Percentiles rank a stretch among this genome's conserved stretches.
Conservation (phyloP, 1,140 invertebrate genomes). For the Eubasilissa regina region DNA sequence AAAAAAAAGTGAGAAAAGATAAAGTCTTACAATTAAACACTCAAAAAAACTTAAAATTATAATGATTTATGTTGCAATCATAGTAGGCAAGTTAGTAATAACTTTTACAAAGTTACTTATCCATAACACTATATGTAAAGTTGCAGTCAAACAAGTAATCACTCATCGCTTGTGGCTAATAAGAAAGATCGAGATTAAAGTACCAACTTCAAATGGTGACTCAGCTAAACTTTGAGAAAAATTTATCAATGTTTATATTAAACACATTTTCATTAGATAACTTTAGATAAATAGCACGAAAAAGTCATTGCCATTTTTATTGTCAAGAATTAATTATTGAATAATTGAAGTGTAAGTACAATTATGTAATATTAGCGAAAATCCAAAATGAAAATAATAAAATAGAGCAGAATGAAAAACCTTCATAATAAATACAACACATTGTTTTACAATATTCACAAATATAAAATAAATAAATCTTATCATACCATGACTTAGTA, state of each 20-base stretch:
- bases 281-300: not conserved
- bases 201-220: not conserved
- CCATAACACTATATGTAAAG: not conserved
- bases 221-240: not conserved
- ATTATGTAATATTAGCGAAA: not conserved
- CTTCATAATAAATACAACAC: no score
- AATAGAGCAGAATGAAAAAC: not conserved
- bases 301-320: not conserved
- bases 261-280: not conserved
- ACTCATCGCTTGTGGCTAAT: not conserved
- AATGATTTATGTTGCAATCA: not conserved
- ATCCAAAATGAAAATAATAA: not conserved
- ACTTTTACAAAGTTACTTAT: not conserved
- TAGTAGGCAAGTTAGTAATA: not conserved
- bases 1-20: constrained; percentile 4
- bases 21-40: not conserved
- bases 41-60: not conserved
- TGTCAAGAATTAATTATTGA: no score
- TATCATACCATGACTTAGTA: constrained; percentile 27
- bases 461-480: constrained; percentile 9
- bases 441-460: not conserved
- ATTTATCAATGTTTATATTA: not conserved
- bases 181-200: not conserved
- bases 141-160: not conserved
- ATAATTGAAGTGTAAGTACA: not conserved